phyloP scores from a whole-genome alignment of 2,888 invertebrate species.

The Bombylius major region DNA sequence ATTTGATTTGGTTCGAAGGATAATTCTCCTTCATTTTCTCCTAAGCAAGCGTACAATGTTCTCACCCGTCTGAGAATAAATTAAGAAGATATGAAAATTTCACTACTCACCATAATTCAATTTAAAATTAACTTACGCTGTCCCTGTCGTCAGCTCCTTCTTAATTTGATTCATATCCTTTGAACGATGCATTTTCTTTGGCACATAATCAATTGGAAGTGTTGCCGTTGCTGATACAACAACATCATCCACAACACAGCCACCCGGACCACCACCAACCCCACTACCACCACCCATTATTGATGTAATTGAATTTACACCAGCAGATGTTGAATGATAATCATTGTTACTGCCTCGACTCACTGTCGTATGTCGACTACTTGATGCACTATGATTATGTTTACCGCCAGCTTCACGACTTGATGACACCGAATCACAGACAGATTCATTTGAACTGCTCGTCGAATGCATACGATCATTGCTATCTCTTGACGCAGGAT shows the following conservation, averaged over 20 bases:
- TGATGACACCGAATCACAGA: slow-evolving; percentile 54
- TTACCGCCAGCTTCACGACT: slow-evolving; percentile 35
- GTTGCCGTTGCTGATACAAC: slow-evolving; percentile 15
- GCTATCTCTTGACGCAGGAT: slow-evolving; percentile 25
- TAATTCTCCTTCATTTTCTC: slow-evolving; percentile 92
- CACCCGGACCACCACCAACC: slow-evolving; percentile 9
- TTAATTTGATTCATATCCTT: slow-evolving; percentile 36
- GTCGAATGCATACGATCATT: slow-evolving; percentile 39
- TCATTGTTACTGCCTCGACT: neutral
- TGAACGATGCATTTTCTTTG: slow-evolving; percentile 46
- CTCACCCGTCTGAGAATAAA: slow-evolving; percentile 59
- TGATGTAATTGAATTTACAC: neutral
- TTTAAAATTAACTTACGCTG: slow-evolving; percentile 28
- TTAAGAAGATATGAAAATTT: neutral
- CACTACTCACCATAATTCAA: too few relatives aligned
- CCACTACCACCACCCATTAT: slow-evolving; percentile 9
- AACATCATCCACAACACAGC: slow-evolving; percentile 2
- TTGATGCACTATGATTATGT: slow-evolving; percentile 1
- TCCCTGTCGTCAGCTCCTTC: slow-evolving; percentile 32
- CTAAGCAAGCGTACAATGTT: slow-evolving; percentile 90
- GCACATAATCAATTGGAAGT: slow-evolving; percentile 28
- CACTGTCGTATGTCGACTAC: neutral
- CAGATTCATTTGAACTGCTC: slow-evolving; percentile 78
- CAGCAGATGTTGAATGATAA: neutral
- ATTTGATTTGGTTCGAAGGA: slow-evolving; percentile 98